A percentile compares a stretch with the other conserved stretches of the same genome.
Conservation (phyloP, 64 coral and sea anemone species). For the Hydrozoanthus tunicans region DNA sequence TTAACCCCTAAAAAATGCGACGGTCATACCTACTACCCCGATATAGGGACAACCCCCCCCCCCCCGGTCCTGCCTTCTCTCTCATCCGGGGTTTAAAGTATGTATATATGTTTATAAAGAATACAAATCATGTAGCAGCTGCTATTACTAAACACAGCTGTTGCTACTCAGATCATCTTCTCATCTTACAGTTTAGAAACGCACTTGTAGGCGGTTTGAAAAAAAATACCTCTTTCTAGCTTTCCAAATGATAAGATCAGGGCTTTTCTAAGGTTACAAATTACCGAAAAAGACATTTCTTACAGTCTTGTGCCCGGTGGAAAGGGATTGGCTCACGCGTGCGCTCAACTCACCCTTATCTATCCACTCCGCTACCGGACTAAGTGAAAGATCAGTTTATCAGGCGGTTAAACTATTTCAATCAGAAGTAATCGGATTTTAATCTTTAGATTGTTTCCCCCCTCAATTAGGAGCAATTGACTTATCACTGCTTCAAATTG, state of each 20-base stretch:
- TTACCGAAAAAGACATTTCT: background rate
- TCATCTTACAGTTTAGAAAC: background rate
- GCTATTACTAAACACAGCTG: constrained; percentile 33
- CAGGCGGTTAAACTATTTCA: background rate
- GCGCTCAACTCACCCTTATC: too few relatives aligned
- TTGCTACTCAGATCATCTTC: background rate
- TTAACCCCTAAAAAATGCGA: too few relatives aligned
- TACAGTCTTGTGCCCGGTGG: background rate
- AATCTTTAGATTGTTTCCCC: background rate
- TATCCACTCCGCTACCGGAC: background rate
- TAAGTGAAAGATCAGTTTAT: background rate
- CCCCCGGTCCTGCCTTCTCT: too few relatives aligned
- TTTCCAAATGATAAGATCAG: constrained; percentile 10
- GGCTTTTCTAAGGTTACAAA: constrained; percentile 11
- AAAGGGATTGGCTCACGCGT: background rate
- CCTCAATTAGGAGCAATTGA: constrained; percentile 24
- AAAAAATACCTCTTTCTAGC: background rate
- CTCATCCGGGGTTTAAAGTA: too few relatives aligned
- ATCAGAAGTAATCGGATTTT: constrained; percentile 40
- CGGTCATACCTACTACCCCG: too few relatives aligned
- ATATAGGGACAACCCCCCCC: too few relatives aligned
- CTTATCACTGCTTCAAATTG: constrained; percentile 16
- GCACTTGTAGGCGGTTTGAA: background rate
- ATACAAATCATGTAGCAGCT: background rate
- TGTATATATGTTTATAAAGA: too few relatives aligned